Percentiles rank a stretch among this genome's conserved stretches.
Conservation (phyloP, 2,888 invertebrate genomes). For the Busseola fusca region DNA sequence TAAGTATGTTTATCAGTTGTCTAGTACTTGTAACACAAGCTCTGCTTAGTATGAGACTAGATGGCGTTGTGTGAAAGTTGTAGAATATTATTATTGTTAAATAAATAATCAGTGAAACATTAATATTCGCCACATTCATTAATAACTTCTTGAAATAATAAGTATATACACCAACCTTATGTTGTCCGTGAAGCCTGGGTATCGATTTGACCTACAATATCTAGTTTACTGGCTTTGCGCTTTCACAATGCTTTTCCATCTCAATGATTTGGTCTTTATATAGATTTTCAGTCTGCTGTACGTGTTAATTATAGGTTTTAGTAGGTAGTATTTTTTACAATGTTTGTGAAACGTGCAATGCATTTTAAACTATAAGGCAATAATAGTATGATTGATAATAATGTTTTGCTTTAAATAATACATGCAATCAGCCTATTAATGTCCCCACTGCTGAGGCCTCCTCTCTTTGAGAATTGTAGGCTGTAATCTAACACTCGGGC, state of each 20-base stretch:
- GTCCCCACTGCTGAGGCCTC: too few relatives aligned
- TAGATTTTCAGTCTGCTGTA: slow-evolving; percentile 32
- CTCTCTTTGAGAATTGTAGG: too few relatives aligned
- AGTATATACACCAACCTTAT: background rate
- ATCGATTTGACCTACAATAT: slow-evolving; percentile 43
- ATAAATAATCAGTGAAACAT: background rate
- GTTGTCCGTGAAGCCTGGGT: background rate
- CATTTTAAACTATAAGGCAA: too few relatives aligned
- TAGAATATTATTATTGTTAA: too few relatives aligned
- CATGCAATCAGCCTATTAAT: too few relatives aligned
- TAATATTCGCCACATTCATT: background rate
- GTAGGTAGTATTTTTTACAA: background rate
- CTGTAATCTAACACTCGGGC: too few relatives aligned
- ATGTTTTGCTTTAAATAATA: too few relatives aligned
- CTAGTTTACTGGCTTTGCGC: slow-evolving; percentile 28
- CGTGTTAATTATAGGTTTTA: slow-evolving; percentile 15
- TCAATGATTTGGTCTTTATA: slow-evolving; percentile 38
- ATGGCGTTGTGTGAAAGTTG: too few relatives aligned
- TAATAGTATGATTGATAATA: too few relatives aligned
- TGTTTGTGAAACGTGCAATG: background rate
- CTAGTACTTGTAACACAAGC: too few relatives aligned
- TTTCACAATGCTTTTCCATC: slow-evolving; percentile 48
- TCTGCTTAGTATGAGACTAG: too few relatives aligned
- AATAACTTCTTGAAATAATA: background rate
- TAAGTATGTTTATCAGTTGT: too few relatives aligned